These are phyloP conservation scores for Sussaba pulchella DNA, from an alignment of 2,888 invertebrate species.

Conservation along the genomic window DNA sequence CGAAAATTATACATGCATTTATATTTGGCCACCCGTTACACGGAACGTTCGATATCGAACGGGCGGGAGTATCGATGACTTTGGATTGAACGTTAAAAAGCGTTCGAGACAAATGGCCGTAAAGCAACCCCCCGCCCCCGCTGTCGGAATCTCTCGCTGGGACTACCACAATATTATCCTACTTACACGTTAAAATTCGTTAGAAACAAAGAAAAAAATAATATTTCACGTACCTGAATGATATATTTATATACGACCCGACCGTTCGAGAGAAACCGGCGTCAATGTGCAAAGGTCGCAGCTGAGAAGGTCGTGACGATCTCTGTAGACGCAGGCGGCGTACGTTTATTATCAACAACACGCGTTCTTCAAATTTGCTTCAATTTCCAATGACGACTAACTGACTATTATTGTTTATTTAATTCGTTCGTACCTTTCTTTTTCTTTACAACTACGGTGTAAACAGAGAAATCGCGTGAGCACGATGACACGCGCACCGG, in stretches of 20 bases:
- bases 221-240: constrained; percentile 17
- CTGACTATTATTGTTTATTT: constrained; percentile 39
- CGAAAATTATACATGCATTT: no score
- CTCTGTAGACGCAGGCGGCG: background rate
- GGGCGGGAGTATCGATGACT: no score
- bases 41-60: no score
- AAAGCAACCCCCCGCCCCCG: no score
- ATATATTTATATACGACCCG: background rate
- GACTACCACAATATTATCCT: background rate
- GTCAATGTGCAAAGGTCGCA: background rate
- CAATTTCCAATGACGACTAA: no score
- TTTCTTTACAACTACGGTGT: constrained; percentile 21
- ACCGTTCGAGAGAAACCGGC: background rate
- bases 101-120: no score
- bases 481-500: constrained; percentile 40
- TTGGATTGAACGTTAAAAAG: no score
- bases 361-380: no score
- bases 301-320: background rate
- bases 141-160: background rate
- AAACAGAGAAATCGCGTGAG: constrained; percentile 29
- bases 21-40: no score
- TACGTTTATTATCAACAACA: no score
- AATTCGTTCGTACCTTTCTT: constrained; percentile 2
- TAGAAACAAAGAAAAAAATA: background rate
- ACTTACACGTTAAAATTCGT: background rate